phyloP scores from a whole-genome alignment of 2,888 invertebrate genomes.

The Troides aeacus region DNA sequence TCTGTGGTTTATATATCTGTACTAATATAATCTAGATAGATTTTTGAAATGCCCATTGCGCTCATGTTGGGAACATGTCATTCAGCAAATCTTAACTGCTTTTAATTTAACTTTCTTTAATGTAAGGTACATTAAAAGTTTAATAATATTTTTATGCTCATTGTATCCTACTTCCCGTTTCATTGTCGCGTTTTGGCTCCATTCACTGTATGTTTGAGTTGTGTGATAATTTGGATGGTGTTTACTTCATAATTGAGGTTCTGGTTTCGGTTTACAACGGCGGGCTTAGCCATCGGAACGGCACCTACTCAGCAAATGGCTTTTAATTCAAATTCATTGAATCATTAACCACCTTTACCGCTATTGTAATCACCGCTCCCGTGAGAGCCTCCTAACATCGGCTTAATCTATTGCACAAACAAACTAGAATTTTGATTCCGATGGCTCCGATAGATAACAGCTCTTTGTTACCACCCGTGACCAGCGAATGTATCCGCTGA shows the following conservation, averaged over 20 bases:
- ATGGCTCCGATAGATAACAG: conserved; percentile 50
- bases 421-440: conserved; percentile 42
- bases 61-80: no score
- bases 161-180: no score
- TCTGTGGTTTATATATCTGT: no score
- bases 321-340: conserved; percentile 41
- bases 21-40: no score
- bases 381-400: conserved; percentile 38
- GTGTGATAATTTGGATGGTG: background rate
- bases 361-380: conserved; percentile 38
- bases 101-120: no score
- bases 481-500: conserved; percentile 40
- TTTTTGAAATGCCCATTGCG: no score
- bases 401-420: conserved; percentile 39
- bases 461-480: conserved; percentile 44
- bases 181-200: background rate
- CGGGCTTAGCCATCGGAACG: conserved; percentile 22
- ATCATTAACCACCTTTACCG: conserved; percentile 42
- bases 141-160: no score
- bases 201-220: background rate
- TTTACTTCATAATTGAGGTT: background rate
- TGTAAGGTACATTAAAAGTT: no score
- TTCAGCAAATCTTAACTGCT: no score
- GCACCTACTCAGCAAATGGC: conserved; percentile 34
- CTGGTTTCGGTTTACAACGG: background rate